phyloP scores from a whole-genome alignment of 2,797 vertebrate species.

The Thripadectes ignobilis region DNA sequence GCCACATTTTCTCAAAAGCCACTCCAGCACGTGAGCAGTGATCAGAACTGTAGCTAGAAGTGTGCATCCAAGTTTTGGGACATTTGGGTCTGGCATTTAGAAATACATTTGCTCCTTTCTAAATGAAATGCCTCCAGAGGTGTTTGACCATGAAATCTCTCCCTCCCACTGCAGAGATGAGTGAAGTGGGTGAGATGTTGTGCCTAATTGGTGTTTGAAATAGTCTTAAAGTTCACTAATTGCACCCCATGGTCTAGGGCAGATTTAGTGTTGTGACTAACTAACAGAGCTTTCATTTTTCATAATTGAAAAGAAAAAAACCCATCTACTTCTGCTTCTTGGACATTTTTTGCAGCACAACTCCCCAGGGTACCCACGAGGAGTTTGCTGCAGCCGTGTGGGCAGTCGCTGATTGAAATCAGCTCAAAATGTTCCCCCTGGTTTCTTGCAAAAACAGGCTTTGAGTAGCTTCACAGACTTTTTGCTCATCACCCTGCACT shows the following conservation, averaged over 20 bases:
- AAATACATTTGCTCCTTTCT: background rate
- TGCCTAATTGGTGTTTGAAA: background rate
- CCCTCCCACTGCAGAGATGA: background rate
- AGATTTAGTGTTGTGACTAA: background rate
- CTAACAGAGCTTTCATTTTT: background rate
- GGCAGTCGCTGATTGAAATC: background rate
- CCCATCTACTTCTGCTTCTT: conserved; percentile 29
- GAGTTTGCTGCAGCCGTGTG: background rate
- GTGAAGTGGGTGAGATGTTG: background rate
- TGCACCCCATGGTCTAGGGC: background rate
- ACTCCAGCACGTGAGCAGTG: accelerated
- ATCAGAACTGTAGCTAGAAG: background rate
- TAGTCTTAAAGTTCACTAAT: background rate
- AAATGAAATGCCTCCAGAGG: background rate
- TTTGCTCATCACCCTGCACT: background rate
- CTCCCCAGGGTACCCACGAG: background rate
- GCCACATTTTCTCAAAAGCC: accelerated
- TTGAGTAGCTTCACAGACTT: background rate
- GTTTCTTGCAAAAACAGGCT: background rate
- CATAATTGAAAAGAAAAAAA: background rate
- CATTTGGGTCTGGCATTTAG: background rate
- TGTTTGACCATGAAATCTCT: background rate
- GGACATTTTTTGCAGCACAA: background rate
- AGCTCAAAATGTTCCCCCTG: background rate
- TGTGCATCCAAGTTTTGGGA: background rate